Evolutionary conservation across 2,113 vertebrate genomes (phyloP).

Genomic region (Blennius ocellaris): DNA sequence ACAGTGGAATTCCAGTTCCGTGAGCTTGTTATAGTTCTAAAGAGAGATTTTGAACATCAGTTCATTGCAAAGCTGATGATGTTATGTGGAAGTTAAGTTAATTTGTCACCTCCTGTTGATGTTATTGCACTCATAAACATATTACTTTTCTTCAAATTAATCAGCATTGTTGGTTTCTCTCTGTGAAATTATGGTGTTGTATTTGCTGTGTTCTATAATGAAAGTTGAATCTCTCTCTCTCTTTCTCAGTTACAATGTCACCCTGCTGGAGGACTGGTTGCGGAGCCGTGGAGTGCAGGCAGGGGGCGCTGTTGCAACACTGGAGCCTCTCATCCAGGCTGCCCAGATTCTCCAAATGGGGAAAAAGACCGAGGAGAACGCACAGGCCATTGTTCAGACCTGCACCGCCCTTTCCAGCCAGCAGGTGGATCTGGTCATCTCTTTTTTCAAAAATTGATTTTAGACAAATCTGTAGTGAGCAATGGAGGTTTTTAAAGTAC

Average conservation of each 20-base stretch:
- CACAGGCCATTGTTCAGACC: constrained; percentile 79
- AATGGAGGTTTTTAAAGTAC: background rate
- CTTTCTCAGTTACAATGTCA: constrained; percentile 82
- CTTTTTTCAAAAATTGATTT: background rate
- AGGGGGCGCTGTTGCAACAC: constrained; percentile 71
- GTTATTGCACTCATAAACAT: background rate
- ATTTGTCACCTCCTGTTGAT: background rate
- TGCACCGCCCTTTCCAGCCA: constrained; percentile 83
- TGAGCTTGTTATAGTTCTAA: too few relatives aligned
- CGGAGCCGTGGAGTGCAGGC: constrained; percentile 76
- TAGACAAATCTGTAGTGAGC: too few relatives aligned
- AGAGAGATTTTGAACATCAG: background rate
- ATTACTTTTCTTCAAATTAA: background rate
- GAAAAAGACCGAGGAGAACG: constrained; percentile 80
- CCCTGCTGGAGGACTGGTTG: constrained; percentile 87
- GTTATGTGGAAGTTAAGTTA: background rate
- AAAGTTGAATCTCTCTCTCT: too few relatives aligned
- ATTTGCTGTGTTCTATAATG: too few relatives aligned
- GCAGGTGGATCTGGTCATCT: constrained; percentile 73
- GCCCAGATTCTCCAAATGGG: constrained; percentile 86
- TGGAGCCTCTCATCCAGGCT: constrained; percentile 87
- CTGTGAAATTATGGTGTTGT: too few relatives aligned
- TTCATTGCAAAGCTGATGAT: background rate
- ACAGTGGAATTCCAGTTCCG: too few relatives aligned
- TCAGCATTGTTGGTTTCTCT: background rate